Percentiles rank a stretch among this genome's conserved stretches.
Conservation (phyloP, 2,888 invertebrate species). For the Eugnorisma glareosa region DNA sequence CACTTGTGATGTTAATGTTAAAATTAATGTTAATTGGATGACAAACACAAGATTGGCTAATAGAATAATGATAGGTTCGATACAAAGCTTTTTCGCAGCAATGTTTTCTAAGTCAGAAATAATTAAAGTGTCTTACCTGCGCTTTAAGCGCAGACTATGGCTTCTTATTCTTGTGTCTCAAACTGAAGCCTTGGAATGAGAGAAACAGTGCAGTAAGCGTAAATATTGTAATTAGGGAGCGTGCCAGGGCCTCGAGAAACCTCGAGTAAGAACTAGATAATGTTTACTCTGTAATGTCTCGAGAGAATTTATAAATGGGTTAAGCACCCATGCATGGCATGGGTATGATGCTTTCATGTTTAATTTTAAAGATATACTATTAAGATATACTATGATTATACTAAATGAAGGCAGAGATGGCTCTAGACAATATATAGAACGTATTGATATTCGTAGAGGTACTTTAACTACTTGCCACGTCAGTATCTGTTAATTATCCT, state of each 20-base stretch:
- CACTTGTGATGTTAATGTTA: neutral
- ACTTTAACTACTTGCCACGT: neutral
- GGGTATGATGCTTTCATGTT: neutral
- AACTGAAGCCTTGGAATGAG: neutral
- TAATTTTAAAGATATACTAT: neutral
- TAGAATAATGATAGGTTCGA: neutral
- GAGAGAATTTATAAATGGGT: slow-evolving; percentile 7
- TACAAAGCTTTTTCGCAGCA: neutral
- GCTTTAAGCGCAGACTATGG: neutral
- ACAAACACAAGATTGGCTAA: neutral
- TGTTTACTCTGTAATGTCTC: neutral
- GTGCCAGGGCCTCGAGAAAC: neutral
- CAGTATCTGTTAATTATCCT: neutral
- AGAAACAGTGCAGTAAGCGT: slow-evolving; percentile 8
- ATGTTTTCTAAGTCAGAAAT: too few species aligned
- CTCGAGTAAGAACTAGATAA: slow-evolving; percentile 12
- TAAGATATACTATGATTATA: too few species aligned
- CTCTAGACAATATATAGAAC: neutral
- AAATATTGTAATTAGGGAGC: slow-evolving; percentile 56
- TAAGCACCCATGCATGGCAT: too few species aligned
- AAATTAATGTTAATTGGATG: neutral
- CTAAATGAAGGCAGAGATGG: neutral
- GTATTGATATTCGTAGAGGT: neutral
- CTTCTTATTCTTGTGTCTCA: neutral
- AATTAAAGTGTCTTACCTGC: neutral